Evolutionary conservation across 2,888 invertebrate genomes (phyloP).

Genomic region (Lydus trimaculatus): DNA sequence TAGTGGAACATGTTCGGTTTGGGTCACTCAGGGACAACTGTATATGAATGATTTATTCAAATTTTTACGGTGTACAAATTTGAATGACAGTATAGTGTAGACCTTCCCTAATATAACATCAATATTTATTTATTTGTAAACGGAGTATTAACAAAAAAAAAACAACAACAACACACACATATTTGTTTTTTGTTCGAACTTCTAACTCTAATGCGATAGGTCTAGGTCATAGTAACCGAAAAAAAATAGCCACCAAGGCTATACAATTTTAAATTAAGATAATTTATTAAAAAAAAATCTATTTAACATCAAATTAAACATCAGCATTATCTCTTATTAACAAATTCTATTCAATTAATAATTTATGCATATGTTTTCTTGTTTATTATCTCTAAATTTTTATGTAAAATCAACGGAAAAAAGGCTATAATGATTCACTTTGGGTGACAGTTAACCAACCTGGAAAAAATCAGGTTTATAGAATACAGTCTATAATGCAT

Average conservation of each 20-base stretch:
- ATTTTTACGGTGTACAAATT: not conserved
- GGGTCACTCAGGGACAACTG: no score
- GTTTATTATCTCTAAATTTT: no score
- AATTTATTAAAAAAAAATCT: not conserved
- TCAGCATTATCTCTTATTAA: no score
- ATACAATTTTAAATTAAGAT: not conserved
- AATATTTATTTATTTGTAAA: not conserved
- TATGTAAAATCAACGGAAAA: no score
- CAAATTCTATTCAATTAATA: no score
- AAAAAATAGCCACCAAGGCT: not conserved
- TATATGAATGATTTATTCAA: no score
- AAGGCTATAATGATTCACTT: not conserved
- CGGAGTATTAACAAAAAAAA: no score
- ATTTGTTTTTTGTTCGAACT: not conserved
- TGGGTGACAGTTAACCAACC: not conserved
- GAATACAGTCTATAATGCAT: no score
- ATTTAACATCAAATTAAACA: not conserved
- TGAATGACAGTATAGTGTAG: not conserved
- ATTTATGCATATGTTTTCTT: no score
- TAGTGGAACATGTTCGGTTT: no score
- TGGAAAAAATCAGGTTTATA: not conserved
- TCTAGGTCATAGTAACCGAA: constrained; percentile 1
- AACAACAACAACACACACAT: not conserved
- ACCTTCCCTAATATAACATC: not conserved
- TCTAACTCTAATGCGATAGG: not conserved